These are phyloP conservation scores for Denticeps clupeoides DNA, from an alignment of 2,797 vertebrate genomes.

Conservation along the genomic window DNA sequence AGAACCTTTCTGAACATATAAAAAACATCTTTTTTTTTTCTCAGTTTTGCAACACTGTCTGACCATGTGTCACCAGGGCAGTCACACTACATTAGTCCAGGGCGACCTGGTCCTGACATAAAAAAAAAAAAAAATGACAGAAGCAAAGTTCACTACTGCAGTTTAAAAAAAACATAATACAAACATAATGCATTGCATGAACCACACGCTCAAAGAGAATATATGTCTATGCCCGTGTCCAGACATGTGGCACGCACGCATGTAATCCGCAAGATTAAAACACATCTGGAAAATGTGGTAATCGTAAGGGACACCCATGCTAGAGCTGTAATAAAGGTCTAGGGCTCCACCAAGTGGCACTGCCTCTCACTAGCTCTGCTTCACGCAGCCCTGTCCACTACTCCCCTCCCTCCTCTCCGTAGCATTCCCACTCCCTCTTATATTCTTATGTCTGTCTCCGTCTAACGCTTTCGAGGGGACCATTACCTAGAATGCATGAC, in stretches of 20 bases:
- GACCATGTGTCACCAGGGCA: too few species aligned
- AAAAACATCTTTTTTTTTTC: too few species aligned
- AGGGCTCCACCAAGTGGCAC: conserved; percentile 69
- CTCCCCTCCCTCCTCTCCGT: conserved; percentile 22
- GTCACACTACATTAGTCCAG: too few species aligned
- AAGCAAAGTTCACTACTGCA: too few species aligned
- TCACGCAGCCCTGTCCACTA: conserved; percentile 14
- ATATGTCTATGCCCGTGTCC: not conserved
- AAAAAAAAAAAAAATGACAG: conserved; percentile 37
- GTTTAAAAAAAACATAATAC: too few species aligned
- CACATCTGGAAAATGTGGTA: conserved; percentile 45
- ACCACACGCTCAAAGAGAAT: conserved; percentile 20
- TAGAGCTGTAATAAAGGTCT: conserved; percentile 41
- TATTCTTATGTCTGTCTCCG: too few species aligned
- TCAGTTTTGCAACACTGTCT: too few species aligned
- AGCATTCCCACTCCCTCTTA: conserved; percentile 23
- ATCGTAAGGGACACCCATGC: conserved; percentile 9
- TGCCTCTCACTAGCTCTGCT: conserved; percentile 3
- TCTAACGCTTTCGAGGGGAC: too few species aligned
- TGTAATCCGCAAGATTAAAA: not conserved
- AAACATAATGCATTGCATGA: not conserved
- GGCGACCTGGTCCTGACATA: too few species aligned
- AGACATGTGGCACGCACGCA: not conserved
- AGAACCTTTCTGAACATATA: too few species aligned
- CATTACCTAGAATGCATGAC: too few species aligned